phyloP scores from a whole-genome alignment of 2,113 vertebrate species.

The Neogale vison region DNA sequence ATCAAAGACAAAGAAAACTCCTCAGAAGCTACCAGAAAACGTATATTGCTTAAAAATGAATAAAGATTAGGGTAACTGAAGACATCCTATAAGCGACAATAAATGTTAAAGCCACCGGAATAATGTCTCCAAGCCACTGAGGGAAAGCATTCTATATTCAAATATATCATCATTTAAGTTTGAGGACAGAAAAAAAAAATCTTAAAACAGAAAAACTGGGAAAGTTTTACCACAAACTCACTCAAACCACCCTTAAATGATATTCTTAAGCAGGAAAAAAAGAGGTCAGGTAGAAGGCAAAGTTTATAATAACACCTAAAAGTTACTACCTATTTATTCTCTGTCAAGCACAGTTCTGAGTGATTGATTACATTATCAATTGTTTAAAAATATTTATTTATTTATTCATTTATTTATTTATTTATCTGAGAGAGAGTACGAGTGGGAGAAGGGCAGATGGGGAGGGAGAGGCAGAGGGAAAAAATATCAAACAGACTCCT shows the following conservation, averaged over 20 bases:
- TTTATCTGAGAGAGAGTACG: neutral
- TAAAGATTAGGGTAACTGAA: neutral
- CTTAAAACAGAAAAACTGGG: neutral
- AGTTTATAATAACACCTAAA: neutral
- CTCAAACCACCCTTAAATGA: neutral
- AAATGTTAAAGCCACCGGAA: neutral
- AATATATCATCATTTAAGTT: neutral
- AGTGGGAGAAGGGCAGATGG: neutral
- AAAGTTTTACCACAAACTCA: neutral
- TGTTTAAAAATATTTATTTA: neutral
- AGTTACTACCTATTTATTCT: neutral
- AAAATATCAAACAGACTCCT: neutral
- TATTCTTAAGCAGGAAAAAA: neutral
- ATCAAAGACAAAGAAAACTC: neutral
- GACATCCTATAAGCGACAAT: neutral
- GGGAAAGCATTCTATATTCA: neutral
- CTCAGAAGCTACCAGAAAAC: neutral
- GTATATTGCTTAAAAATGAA: neutral
- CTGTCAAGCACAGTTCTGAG: neutral
- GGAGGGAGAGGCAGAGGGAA: neutral
- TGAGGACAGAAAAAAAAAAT: neutral
- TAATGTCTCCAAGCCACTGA: neutral
- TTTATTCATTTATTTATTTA: neutral
- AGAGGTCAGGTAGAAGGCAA: neutral
- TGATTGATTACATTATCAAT: neutral